These are phyloP conservation scores for Drosophila carrolli DNA, from an alignment of 1,140 invertebrate species.

Conservation along the genomic window DNA sequence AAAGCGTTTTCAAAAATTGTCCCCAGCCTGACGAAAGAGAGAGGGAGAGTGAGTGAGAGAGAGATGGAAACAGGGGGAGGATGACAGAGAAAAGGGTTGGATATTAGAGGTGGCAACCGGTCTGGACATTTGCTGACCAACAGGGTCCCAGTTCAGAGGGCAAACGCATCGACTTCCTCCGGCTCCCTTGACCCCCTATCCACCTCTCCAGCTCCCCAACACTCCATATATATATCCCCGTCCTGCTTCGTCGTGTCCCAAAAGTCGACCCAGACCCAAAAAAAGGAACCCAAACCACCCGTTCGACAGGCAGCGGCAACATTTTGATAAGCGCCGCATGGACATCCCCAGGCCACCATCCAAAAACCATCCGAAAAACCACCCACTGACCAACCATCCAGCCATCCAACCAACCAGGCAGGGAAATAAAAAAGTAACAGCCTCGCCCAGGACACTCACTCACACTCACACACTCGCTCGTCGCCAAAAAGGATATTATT, in stretches of 20 bases:
- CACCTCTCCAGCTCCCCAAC: background rate
- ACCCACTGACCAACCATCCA: background rate
- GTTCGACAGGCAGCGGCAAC: slow-evolving; percentile 74
- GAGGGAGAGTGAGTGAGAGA: background rate
- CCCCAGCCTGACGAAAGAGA: slow-evolving; percentile 23
- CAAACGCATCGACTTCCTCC: slow-evolving; percentile 70
- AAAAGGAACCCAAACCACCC: slow-evolving; percentile 32
- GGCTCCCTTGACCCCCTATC: background rate
- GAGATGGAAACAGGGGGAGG: background rate
- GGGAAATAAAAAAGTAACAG: slow-evolving; percentile 45
- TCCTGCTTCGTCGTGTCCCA: slow-evolving; percentile 51
- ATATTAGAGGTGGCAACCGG: slow-evolving; percentile 23
- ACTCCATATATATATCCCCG: background rate
- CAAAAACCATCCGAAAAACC: background rate
- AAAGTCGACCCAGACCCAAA: slow-evolving; percentile 32
- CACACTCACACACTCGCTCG: slow-evolving; percentile 24
- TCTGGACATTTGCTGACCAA: slow-evolving; percentile 68
- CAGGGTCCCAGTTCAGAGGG: slow-evolving; percentile 75
- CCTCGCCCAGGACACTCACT: slow-evolving; percentile 35
- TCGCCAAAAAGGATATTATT: slow-evolving; percentile 79
- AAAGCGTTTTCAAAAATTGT: slow-evolving; percentile 83
- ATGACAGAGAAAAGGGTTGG: slow-evolving; percentile 17
- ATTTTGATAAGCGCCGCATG: slow-evolving; percentile 73
- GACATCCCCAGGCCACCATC: slow-evolving; percentile 13
- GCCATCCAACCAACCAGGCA: slow-evolving; percentile 11